Base-by-base conservation (phyloP, 2,888 invertebrate species). In the Gastracanthus pulcherrimus region DNA sequence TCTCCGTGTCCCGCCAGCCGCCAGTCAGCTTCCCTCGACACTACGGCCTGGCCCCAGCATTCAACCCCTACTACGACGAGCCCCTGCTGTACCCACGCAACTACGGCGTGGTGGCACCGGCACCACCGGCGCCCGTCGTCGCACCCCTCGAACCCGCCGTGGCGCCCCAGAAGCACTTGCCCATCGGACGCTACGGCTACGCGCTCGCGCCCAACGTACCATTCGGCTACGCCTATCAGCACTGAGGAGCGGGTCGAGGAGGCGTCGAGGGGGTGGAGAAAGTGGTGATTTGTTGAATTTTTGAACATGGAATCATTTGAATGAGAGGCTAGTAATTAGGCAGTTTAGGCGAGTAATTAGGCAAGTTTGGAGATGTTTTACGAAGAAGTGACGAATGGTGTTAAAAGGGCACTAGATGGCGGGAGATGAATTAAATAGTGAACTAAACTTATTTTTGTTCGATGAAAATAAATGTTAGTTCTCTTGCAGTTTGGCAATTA, bases 111-210 rank as follows among this genome's bases (percentile, higher is more conserved):
- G 31, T 11, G 36, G 13, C 34, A 41, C 38, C 70, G n/a, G 23
- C 45, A 5, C 58, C 29, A 6, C 78, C 78, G 0, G 78, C 72
- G 3, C 41, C 77, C 0, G 62, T 62, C 9, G 77, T 70, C 3
- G 64, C 51, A 16, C 77, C 78, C 2, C 9, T 62, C 0, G 70
- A 78, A 9, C 71, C 58, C 0, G 75, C 75, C 13, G 3, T 82
- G 3, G 41, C 76, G 4, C 82, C 78, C 0, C 74, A 78, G 6
- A 82, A 80, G 51, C 85, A 84, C 13, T 31, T 86, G 19, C 81
- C 84, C 1, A 77, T 86, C 3, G 86, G 85, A 1, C 84, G 86
- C 36, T 83, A 83, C 45, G 86, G 86, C 0, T 86, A 86, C 36
- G 86, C 83, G 0, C 64, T 85, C 0, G 84, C 83, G 6, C 55